Base-by-base conservation (phyloP, 2,113 vertebrate genomes). In the Nothobranchius kuhntae region DNA sequence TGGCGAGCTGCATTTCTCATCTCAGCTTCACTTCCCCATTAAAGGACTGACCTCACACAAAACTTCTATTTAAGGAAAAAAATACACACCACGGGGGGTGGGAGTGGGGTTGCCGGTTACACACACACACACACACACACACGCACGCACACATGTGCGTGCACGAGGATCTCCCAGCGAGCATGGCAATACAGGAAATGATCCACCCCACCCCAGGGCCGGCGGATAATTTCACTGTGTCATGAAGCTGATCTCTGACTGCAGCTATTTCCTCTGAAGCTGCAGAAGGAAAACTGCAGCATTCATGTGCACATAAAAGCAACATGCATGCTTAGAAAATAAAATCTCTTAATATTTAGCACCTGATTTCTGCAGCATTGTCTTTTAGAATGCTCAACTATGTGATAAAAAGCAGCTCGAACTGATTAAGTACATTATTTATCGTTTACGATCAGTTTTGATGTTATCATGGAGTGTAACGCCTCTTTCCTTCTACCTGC, bases 101-200 rank as follows among this genome's bases (percentile, higher is more conserved):
- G 21, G 65, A 64, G 75, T 50, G 71, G 58, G 78, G 53, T 64
- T 78, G 64, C 50, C 2, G 61, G n/a, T 50, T 36, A 66, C 2
- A n/a, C 35, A 57, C 53, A 53, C 30, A 0, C 11, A 13, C n/a
- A 57, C 53, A 54, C 30, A 4, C 4, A 30, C 40, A 57, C 53
- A 53, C 30, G 0, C 11, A 12, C n/a, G 57, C 53, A 54, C 30
- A 4, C 4, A 30, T 35, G 59, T 42, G 61, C 61, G 55, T 12
- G 65, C 70, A 70, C 60, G 10, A 85, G 76, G 70, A 86, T 84
- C 77, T 86, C 78, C 82, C 71, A 47, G 13, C 17, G 9, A 64
- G 77, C 80, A 58, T 71, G 82, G 84, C 78, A 85, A 93, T 92
- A 86, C 91, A 94, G 94, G 92, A 95, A 95, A 93, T 91, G 90